A percentile compares a stretch with the other conserved stretches of the same genome.
Evolutionary conservation across 2,797 vertebrate genomes (phyloP).

Genomic region (Mormyrops boulengeri): DNA sequence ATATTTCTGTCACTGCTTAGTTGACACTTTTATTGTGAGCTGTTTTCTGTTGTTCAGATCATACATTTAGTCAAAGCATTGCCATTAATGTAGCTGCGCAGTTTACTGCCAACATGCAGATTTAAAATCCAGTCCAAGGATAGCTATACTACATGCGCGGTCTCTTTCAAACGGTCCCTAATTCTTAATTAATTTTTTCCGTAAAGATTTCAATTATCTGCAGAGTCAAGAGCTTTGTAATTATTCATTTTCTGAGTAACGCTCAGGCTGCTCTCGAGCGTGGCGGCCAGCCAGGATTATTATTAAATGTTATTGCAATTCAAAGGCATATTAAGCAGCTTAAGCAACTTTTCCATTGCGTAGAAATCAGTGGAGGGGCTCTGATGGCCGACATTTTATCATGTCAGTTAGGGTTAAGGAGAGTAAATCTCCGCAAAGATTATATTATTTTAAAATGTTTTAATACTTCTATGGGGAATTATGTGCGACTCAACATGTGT

Average conservation of each 20-base stretch:
- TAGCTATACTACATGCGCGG: not conserved
- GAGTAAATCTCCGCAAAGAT: not conserved
- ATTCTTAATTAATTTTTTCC: not conserved
- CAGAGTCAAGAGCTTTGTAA: not conserved
- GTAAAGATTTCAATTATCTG: not conserved
- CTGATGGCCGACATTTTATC: not conserved
- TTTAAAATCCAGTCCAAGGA: not conserved
- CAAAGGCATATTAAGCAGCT: not conserved
- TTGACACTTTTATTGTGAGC: not conserved
- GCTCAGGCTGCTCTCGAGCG: not conserved
- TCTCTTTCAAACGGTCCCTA: not conserved
- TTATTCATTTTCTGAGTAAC: not conserved
- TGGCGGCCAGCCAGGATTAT: not conserved
- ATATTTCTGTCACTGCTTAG: not conserved
- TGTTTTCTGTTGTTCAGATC: not conserved
- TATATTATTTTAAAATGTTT: not conserved
- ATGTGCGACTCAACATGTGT: not conserved
- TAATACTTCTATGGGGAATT: not conserved
- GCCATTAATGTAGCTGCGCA: not conserved
- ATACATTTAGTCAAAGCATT: not conserved
- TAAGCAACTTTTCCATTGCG: not conserved
- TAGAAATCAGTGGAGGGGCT: not conserved
- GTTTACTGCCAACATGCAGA: not conserved
- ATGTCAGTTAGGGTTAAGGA: not conserved
- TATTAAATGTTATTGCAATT: conserved; percentile 13